Evolutionary conservation across 2,113 vertebrate genomes (phyloP).

Genomic region (Apteryx mantelli): DNA sequence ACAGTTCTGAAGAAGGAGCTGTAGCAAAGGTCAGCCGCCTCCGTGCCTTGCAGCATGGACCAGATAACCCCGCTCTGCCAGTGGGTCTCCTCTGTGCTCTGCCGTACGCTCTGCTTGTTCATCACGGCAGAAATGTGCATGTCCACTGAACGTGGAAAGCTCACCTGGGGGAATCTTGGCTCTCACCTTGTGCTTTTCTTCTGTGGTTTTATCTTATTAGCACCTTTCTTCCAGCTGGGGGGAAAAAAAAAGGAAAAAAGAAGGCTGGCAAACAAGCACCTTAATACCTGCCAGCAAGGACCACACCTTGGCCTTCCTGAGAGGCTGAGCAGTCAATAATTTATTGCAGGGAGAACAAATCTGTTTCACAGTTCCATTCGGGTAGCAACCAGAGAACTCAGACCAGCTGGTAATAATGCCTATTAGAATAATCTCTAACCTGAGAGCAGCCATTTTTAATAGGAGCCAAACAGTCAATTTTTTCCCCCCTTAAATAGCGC

Average conservation of each 20-base stretch:
- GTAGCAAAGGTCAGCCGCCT: neutral
- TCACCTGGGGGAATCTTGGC: neutral
- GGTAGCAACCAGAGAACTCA: neutral
- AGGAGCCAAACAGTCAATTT: neutral
- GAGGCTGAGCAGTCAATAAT: conserved; percentile 34
- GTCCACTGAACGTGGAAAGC: neutral
- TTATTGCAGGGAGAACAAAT: conserved; percentile 41
- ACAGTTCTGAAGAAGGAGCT: neutral
- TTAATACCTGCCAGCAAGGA: conserved; percentile 59
- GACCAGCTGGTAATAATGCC: neutral
- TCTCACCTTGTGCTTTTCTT: neutral
- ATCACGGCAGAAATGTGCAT: fast-evolving
- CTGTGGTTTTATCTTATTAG: conserved; percentile 4
- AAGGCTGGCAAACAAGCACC: conserved; percentile 63
- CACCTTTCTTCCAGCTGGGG: conserved; percentile 62
- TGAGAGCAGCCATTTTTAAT: neutral
- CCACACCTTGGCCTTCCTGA: conserved; percentile 62
- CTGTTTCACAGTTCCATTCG: conserved; percentile 9
- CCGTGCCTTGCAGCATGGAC: neutral
- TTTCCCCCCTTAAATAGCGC: neutral
- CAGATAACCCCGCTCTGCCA: neutral
- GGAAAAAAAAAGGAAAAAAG: neutral
- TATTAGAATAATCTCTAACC: neutral
- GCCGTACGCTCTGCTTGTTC: fast-evolving
- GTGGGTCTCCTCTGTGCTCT: neutral